Conservation (phyloP, 2,113 vertebrate species). For the Oncorhynchus nerka region DNA sequence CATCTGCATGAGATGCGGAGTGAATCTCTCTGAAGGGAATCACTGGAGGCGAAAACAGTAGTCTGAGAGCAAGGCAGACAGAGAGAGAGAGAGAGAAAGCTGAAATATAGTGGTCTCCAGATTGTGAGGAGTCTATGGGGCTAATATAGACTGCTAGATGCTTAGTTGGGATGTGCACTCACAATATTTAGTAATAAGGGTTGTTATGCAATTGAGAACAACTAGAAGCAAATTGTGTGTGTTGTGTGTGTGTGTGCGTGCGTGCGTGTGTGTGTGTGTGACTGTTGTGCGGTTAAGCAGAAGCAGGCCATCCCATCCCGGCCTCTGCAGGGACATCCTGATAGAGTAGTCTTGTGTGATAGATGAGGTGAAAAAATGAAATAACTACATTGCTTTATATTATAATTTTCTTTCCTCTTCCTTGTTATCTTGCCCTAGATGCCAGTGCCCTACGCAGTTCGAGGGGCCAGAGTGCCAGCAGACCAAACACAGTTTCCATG, state of each 20-base stretch:
- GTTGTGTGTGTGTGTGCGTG: not conserved
- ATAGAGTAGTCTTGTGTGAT: not conserved
- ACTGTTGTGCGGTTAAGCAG: slow-evolving; percentile 1
- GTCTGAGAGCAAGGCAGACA: not conserved
- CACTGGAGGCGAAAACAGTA: not conserved
- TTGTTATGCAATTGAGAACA: not conserved
- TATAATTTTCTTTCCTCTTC: slow-evolving; percentile 23
- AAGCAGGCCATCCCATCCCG: not conserved
- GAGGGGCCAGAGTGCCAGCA: slow-evolving; percentile 89
- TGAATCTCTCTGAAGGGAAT: slow-evolving; percentile 1
- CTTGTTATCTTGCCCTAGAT: slow-evolving; percentile 69
- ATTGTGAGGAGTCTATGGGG: not conserved
- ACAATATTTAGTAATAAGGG: not conserved
- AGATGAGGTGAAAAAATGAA: not conserved
- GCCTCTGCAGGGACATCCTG: not conserved
- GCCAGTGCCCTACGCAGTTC: slow-evolving; percentile 82
- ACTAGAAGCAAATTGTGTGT: not conserved
- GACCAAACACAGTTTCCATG: slow-evolving; percentile 88
- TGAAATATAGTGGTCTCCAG: not conserved
- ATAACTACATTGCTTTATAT: not conserved
- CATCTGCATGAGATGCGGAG: slow-evolving; percentile 1
- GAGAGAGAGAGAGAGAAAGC: not conserved
- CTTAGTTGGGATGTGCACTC: not conserved
- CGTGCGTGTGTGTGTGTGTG: not conserved
- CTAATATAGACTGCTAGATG: not conserved